A percentile compares a stretch with the other conserved stretches of the same genome.
Conservation (phyloP, 2,797 vertebrate species). For the Lepilemur ruficaudatus region DNA sequence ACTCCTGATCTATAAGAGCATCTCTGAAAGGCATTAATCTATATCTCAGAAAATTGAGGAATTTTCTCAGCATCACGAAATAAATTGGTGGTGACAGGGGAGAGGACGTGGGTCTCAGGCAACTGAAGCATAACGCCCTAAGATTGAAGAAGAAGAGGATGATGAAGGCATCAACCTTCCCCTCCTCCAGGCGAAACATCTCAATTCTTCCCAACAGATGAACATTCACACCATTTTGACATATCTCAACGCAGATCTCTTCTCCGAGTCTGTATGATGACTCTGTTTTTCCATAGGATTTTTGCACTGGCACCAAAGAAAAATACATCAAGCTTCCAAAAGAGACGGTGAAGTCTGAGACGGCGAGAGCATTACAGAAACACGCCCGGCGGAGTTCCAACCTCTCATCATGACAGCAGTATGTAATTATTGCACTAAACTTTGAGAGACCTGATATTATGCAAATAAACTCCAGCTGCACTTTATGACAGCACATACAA, state of each 20-base stretch:
- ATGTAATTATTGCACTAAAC: constrained; percentile 68
- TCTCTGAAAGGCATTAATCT: background rate
- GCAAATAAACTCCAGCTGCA: constrained; percentile 75
- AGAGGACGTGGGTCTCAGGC: background rate
- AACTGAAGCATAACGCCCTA: background rate
- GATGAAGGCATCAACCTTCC: background rate
- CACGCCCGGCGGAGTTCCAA: constrained; percentile 20
- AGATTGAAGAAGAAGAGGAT: background rate
- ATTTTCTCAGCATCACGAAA: background rate
- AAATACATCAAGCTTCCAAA: constrained; percentile 43
- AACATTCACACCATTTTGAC: background rate
- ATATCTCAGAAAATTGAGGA: constrained; percentile 22
- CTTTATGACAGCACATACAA: constrained; percentile 60
- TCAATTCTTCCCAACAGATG: background rate
- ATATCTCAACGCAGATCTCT: background rate
- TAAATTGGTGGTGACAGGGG: background rate
- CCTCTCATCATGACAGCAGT: constrained; percentile 54
- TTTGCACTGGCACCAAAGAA: background rate
- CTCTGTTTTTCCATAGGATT: constrained; percentile 60
- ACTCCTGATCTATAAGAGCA: background rate
- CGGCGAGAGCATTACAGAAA: constrained; percentile 52
- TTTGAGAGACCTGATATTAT: constrained; percentile 70
- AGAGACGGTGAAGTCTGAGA: constrained; percentile 36
- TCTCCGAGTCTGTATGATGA: background rate
- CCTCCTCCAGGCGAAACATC: background rate